phyloP scores from a whole-genome alignment of 1,140 invertebrate species.

The Trachymyrmex septentrionalis region DNA sequence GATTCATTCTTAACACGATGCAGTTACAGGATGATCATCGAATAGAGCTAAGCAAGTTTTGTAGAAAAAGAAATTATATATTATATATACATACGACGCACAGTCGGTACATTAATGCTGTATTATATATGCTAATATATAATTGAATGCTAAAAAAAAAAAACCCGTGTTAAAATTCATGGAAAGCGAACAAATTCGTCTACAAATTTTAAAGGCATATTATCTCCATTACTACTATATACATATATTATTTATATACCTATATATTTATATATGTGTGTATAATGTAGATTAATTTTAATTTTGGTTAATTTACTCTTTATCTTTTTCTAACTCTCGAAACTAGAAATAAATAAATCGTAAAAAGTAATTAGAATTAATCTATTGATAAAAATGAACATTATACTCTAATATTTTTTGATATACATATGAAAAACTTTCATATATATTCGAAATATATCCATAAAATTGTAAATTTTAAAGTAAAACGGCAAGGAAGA shows the following conservation, averaged over 20 bases:
- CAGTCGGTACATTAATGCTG: background rate
- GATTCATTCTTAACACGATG: slow-evolving; percentile 35
- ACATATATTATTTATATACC: too few species aligned
- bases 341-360: too few species aligned
- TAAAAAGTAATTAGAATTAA: too few species aligned
- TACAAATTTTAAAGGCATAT: background rate
- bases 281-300: too few species aligned
- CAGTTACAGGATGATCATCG: background rate
- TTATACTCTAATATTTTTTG: background rate
- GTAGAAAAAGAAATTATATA: slow-evolving; percentile 23
- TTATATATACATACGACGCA: background rate
- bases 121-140: background rate
- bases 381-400: too few species aligned
- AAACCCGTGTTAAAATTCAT: background rate
- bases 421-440: background rate
- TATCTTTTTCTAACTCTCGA: too few species aligned
- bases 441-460: background rate
- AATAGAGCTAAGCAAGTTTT: background rate
- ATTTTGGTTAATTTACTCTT: too few species aligned
- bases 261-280: too few species aligned
- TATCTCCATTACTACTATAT: too few species aligned
- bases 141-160: background rate
- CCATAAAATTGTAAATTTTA: background rate
- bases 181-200: background rate
- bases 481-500: too few species aligned